Conservation (phyloP, 2,113 vertebrate genomes). For the Prietella phreatophila region DNA sequence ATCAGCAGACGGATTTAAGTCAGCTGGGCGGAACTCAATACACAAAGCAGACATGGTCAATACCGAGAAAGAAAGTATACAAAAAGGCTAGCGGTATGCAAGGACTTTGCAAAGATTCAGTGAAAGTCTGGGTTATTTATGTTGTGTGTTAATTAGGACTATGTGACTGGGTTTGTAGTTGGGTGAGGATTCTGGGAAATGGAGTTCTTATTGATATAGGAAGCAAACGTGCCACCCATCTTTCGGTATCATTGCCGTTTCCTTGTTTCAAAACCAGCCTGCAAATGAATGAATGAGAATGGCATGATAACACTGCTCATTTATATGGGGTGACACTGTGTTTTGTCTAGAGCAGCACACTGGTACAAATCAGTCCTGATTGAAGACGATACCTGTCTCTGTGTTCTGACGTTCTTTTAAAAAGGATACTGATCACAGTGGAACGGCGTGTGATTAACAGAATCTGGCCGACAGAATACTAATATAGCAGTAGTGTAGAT, state of each 20-base stretch:
- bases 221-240: not conserved
- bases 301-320: not conserved
- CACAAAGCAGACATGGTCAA: not conserved
- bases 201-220: not conserved
- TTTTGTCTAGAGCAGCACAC: conserved; percentile 11
- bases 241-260: not conserved
- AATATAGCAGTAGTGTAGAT: conserved; percentile 1
- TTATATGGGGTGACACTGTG: not conserved
- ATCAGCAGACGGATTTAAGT: conserved; percentile 18
- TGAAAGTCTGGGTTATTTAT: not conserved
- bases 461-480: not conserved
- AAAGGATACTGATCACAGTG: conserved; percentile 12
- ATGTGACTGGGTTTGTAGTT: not conserved
- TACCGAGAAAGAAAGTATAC: not conserved
- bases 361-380: not conserved
- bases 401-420: conserved; percentile 9
- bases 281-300: not conserved
- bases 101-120: not conserved
- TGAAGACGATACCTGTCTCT: conserved; percentile 13
- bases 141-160: not conserved
- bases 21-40: conserved; percentile 9
- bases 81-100: too few species aligned
- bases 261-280: not conserved
- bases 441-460: conserved; percentile 2
- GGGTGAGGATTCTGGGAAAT: not conserved